phyloP scores from a whole-genome alignment of 30 jellyfish, hydroid and myxozoan genomes.

The Aurelia coerulea region DNA sequence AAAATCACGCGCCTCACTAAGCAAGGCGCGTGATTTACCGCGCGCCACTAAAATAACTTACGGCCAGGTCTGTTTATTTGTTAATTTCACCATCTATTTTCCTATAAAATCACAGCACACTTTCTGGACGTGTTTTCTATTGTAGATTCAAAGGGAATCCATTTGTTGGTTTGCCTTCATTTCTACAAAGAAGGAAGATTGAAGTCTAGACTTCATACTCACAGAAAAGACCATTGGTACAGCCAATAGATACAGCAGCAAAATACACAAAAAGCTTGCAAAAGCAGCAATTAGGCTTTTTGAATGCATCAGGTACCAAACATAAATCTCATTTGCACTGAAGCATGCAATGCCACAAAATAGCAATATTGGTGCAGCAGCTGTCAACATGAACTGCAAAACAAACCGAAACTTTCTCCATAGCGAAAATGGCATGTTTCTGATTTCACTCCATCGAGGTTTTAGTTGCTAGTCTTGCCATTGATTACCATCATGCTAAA shows the following conservation, averaged over 20 bases:
- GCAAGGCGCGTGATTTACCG: too few species aligned
- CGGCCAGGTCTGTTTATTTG: too few species aligned
- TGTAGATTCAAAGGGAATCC: too few species aligned
- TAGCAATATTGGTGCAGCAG: slow-evolving; percentile 15
- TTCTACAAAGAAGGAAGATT: background rate
- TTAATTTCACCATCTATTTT: too few species aligned
- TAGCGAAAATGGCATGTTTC: background rate
- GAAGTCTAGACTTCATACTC: background rate
- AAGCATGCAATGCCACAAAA: slow-evolving; percentile 18
- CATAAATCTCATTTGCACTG: slow-evolving; percentile 29
- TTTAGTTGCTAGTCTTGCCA: background rate
- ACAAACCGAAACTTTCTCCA: background rate
- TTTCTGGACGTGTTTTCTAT: too few species aligned
- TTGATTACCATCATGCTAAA: background rate
- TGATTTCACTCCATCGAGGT: slow-evolving; percentile 2
- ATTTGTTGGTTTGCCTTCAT: too few species aligned
- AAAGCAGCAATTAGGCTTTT: slow-evolving; percentile 43
- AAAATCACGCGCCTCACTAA: too few species aligned
- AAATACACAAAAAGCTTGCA: slow-evolving; percentile 25
- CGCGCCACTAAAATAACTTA: too few species aligned
- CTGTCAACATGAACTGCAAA: background rate
- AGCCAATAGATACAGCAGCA: slow-evolving; percentile 16
- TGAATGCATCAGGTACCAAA: slow-evolving; percentile 68
- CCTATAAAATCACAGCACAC: too few species aligned
- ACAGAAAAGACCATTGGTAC: slow-evolving; percentile 14